A percentile compares a stretch with the other conserved stretches of the same genome.
Evolutionary conservation across 2,888 invertebrate genomes (phyloP).

Genomic region (Empis livida): DNA sequence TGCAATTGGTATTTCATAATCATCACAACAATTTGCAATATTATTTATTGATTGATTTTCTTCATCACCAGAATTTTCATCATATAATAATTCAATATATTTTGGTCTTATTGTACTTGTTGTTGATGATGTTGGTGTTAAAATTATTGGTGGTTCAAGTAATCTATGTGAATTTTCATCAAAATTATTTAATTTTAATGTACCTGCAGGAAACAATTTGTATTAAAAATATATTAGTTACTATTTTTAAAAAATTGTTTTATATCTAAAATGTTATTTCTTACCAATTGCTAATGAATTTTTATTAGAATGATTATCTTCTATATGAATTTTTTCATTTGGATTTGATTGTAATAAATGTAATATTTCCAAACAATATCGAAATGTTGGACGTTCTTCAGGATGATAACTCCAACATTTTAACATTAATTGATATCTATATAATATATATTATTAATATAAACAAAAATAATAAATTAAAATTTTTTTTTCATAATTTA

Average conservation of each 20-base stretch:
- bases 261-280: neutral
- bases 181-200: neutral
- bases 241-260: neutral
- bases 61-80: constrained; percentile 32
- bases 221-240: no score
- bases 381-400: constrained; percentile 77
- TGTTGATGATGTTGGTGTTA: constrained; percentile 13
- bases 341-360: constrained; percentile 25
- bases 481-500: neutral
- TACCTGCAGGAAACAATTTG: no score
- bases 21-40: constrained; percentile 7
- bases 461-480: neutral
- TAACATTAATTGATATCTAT: constrained; percentile 70
- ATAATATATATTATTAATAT: constrained; percentile 14
- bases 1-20: constrained; percentile 16
- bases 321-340: constrained; percentile 4
- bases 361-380: constrained; percentile 58
- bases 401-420: constrained; percentile 79
- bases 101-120: constrained; percentile 36
- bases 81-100: constrained; percentile 54
- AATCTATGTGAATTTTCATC: constrained; percentile 10
- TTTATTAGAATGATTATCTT: neutral
- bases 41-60: constrained; percentile 3
- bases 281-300: neutral
- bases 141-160: constrained; percentile 12